Conservation (phyloP, 2,888 invertebrate genomes). For the Temnothorax rugatulus region DNA sequence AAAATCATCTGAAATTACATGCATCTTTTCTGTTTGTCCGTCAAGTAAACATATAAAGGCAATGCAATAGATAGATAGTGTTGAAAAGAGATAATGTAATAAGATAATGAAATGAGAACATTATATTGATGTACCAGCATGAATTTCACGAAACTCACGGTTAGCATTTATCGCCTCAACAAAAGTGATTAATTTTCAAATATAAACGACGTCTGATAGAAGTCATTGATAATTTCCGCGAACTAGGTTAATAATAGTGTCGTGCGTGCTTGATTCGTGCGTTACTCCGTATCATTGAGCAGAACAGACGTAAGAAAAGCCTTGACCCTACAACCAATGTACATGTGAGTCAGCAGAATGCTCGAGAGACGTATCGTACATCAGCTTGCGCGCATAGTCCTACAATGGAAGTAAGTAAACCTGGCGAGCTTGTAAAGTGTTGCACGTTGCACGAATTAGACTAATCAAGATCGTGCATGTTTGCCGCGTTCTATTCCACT, state of each 20-base stretch:
- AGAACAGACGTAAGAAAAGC: constrained; percentile 32
- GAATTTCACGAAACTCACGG: not conserved
- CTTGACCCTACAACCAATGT: constrained; percentile 40
- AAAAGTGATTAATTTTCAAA: not conserved
- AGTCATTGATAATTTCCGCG: not conserved
- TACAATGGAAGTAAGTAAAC: constrained; percentile 39
- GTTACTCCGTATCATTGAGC: not conserved
- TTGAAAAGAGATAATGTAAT: not conserved
- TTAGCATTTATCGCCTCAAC: not conserved
- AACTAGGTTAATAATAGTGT: constrained; percentile 14
- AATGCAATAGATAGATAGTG: not conserved
- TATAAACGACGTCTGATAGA: not conserved
- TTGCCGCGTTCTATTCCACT: constrained; percentile 48
- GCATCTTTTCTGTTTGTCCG: not conserved
- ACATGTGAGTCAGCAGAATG: constrained; percentile 41
- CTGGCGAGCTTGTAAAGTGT: constrained; percentile 51
- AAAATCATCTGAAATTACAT: constrained; percentile 19
- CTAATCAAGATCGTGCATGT: constrained; percentile 52
- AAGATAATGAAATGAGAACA: not conserved
- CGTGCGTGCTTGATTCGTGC: constrained; percentile 5
- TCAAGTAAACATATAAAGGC: not conserved
- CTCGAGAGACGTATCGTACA: constrained; percentile 41
- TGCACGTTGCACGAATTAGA: constrained; percentile 53
- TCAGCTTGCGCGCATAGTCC: constrained; percentile 41
- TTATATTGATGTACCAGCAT: not conserved